Evolutionary conservation across 2,113 vertebrate species (phyloP).

Genomic region (Psittacara wagleri): DNA sequence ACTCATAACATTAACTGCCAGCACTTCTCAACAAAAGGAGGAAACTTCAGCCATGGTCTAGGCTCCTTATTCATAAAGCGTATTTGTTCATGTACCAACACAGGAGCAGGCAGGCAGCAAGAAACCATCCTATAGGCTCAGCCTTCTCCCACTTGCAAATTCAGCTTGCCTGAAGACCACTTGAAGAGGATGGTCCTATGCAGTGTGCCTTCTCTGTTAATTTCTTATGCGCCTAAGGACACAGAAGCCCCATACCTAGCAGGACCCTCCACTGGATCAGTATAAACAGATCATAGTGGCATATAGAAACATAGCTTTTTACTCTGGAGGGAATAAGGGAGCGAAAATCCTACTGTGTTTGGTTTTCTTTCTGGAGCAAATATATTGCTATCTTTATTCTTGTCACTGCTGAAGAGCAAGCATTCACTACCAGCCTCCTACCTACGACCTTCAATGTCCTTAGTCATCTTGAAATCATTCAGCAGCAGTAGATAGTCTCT

Average conservation of each 20-base stretch:
- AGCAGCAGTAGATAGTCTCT: background rate
- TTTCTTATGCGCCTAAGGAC: background rate
- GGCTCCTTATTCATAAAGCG: background rate
- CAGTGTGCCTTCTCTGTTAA: background rate
- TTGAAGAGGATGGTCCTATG: background rate
- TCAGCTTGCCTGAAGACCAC: background rate
- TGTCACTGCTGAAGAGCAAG: background rate
- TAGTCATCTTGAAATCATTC: background rate
- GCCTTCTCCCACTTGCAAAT: background rate
- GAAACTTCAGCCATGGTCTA: background rate
- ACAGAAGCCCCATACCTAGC: background rate
- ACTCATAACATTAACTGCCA: background rate
- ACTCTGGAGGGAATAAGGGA: background rate
- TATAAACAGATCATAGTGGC: background rate
- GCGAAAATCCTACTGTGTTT: background rate
- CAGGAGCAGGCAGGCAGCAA: background rate
- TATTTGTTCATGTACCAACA: background rate
- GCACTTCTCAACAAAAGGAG: conserved; percentile 28
- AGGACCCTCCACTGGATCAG: background rate
- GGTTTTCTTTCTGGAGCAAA: background rate
- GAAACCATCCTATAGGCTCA: background rate
- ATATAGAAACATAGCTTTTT: background rate
- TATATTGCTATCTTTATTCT: background rate
- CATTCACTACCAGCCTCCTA: background rate
- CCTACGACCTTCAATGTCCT: background rate